A percentile compares a stretch with the other conserved stretches of the same genome.
Conservation (phyloP, 2,797 vertebrate genomes). For the Chaenodraco wilsoni region DNA sequence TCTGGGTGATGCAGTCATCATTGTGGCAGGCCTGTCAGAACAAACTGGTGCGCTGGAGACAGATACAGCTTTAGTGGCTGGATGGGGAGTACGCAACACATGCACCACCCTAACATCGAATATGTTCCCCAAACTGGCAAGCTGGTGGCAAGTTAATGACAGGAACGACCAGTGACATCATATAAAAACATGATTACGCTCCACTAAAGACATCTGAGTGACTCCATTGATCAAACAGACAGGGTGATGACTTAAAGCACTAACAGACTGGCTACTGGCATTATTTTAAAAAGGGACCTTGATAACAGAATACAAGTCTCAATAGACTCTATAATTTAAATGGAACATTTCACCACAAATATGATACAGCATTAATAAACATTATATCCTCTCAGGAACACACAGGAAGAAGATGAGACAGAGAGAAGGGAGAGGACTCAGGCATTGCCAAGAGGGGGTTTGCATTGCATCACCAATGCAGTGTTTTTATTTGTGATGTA, state of each 20-base stretch:
- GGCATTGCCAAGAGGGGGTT: slow-evolving; percentile 42
- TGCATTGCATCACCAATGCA: slow-evolving; percentile 55
- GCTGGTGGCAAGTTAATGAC: slow-evolving; percentile 87
- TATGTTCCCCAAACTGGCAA: slow-evolving; percentile 94
- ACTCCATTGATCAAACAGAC: slow-evolving; percentile 71
- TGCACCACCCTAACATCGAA: slow-evolving; percentile 90
- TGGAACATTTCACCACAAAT: slow-evolving; percentile 37
- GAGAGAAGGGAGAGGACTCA: slow-evolving; percentile 26
- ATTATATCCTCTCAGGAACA: not conserved
- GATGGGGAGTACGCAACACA: slow-evolving; percentile 90
- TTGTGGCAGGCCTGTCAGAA: slow-evolving; percentile 95
- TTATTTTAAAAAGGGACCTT: slow-evolving; percentile 44
- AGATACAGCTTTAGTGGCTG: slow-evolving; percentile 84
- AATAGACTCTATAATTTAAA: slow-evolving; percentile 28
- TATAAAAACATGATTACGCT: slow-evolving; percentile 75
- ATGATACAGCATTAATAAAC: slow-evolving; percentile 36
- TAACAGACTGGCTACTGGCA: slow-evolving; percentile 47
- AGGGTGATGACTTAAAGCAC: slow-evolving; percentile 57
- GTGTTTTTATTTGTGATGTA: slow-evolving; percentile 73
- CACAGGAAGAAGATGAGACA: slow-evolving; percentile 26
- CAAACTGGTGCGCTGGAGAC: slow-evolving; percentile 86
- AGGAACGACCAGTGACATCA: slow-evolving; percentile 79
- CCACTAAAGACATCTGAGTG: slow-evolving; percentile 69
- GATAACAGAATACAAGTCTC: slow-evolving; percentile 42
- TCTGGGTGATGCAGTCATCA: slow-evolving; percentile 89